Percentiles rank a stretch among this genome's conserved stretches.
These are phyloP conservation scores for Ptiloglossa arizonensis DNA, from an alignment of 1,140 invertebrate genomes.

Conservation along the genomic window DNA sequence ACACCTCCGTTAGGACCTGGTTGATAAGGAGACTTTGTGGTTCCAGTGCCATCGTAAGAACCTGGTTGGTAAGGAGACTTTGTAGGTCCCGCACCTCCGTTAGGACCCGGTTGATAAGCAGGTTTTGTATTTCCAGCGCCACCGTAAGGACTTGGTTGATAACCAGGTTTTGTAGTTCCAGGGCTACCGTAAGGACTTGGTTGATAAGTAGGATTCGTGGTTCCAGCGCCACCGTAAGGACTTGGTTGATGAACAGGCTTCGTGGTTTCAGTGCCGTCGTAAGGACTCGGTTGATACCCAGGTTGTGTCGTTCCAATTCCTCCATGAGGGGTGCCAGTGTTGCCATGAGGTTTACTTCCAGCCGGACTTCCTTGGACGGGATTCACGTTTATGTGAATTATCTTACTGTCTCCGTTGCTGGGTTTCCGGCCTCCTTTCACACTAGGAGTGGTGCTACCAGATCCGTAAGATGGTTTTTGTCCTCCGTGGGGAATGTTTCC, in stretches of 20 bases:
- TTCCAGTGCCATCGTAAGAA: not conserved
- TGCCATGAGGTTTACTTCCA: not conserved
- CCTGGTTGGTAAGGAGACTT: not conserved
- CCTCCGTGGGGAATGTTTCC: not conserved
- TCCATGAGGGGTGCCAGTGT: not conserved
- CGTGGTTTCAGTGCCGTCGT: not conserved
- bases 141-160: slow-evolving; percentile 3
- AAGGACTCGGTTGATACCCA: not conserved
- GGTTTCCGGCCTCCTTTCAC: slow-evolving; percentile 7
- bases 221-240: not conserved
- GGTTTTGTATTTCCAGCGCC: not conserved
- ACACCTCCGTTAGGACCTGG: not conserved
- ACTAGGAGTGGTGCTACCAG: not conserved
- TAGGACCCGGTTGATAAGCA: slow-evolving; percentile 4
- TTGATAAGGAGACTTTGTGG: not conserved
- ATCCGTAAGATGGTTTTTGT: not conserved
- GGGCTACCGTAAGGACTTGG: not conserved
- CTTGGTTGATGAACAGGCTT: not conserved
- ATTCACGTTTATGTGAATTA: slow-evolving; percentile 30
- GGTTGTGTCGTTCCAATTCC: not conserved
- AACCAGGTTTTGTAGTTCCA: not conserved
- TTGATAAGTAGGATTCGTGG: not conserved
- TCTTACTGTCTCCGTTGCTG: slow-evolving; percentile 14
- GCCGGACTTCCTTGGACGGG: slow-evolving; percentile 6
- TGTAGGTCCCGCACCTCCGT: not conserved